phyloP scores from a whole-genome alignment of 2,888 invertebrate genomes.

The Temnothorax ravouxi region DNA sequence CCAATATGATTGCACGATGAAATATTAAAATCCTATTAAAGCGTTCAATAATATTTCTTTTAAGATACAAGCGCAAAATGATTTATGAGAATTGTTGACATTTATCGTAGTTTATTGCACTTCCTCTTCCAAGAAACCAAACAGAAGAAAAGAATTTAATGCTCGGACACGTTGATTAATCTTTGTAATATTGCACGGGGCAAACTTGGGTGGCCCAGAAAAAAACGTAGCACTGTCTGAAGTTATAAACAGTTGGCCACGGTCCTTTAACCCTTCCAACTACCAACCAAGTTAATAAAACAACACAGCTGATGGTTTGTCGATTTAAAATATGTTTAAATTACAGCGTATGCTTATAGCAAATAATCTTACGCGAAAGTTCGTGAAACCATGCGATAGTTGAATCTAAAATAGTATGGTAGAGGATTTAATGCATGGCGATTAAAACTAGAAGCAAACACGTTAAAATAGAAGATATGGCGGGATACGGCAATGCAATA shows the following conservation, averaged over 20 bases:
- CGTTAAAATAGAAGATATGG: neutral
- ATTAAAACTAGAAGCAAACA: conserved; percentile 8
- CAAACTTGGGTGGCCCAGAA: conserved; percentile 55
- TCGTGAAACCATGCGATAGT: neutral
- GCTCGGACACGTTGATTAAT: conserved; percentile 54
- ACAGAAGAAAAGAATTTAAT: conserved; percentile 56
- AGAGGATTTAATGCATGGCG: neutral
- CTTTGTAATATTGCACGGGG: conserved; percentile 54
- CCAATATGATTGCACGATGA: neutral
- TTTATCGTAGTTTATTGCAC: conserved; percentile 51
- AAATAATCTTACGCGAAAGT: conserved; percentile 14
- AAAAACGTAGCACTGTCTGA: conserved; percentile 50
- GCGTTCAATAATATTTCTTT: conserved; percentile 21
- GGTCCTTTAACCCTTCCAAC: conserved; percentile 45
- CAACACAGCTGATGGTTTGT: conserved; percentile 10
- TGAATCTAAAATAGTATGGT: neutral
- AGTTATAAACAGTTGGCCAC: conserved; percentile 53
- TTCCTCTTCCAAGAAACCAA: conserved; percentile 40
- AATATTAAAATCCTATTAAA: conserved; percentile 14
- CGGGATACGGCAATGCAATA: neutral
- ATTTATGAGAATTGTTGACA: conserved; percentile 44
- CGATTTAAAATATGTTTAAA: conserved; percentile 26
- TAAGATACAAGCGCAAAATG: conserved; percentile 2
- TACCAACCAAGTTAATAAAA: conserved; percentile 40
- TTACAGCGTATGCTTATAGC: neutral